These are phyloP conservation scores for Pseudochirops corinnae DNA, from an alignment of 2,797 vertebrate genomes.

Conservation along the genomic window DNA sequence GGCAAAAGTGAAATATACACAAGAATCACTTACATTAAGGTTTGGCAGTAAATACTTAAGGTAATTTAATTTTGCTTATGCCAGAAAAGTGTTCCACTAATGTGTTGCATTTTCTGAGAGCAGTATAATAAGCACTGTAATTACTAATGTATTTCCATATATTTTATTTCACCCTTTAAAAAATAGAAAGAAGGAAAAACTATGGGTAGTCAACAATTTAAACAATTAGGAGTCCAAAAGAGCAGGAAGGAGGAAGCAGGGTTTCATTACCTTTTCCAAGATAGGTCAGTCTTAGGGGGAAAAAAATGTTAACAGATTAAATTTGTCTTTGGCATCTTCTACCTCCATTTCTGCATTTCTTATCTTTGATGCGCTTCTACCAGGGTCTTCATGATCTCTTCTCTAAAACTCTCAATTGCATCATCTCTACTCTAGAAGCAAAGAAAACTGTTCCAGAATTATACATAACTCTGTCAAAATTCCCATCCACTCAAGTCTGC, in stretches of 20 bases:
- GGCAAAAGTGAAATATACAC: conserved; percentile 3
- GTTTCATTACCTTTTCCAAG: too few species aligned
- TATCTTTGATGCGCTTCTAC: too few species aligned
- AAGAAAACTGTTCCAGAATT: not conserved
- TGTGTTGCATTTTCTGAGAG: not conserved
- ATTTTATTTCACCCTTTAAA: not conserved
- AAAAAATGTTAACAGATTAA: too few species aligned
- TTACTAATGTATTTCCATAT: not conserved
- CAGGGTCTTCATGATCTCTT: too few species aligned
- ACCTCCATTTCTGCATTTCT: too few species aligned
- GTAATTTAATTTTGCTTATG: not conserved
- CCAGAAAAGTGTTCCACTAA: not conserved
- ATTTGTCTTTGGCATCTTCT: too few species aligned
- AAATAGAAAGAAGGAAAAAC: not conserved
- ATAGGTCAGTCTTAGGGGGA: too few species aligned
- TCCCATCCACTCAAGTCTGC: not conserved
- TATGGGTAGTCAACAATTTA: too few species aligned
- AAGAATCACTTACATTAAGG: not conserved
- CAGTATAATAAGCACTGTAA: not conserved
- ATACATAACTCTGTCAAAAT: not conserved
- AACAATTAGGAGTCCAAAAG: too few species aligned
- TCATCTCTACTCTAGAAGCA: not conserved
- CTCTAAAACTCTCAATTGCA: not conserved
- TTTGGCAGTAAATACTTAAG: conserved; percentile 4
- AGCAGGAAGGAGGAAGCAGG: too few species aligned